Conservation (phyloP, 2,888 invertebrate species). For the Harpalus rufipes region DNA sequence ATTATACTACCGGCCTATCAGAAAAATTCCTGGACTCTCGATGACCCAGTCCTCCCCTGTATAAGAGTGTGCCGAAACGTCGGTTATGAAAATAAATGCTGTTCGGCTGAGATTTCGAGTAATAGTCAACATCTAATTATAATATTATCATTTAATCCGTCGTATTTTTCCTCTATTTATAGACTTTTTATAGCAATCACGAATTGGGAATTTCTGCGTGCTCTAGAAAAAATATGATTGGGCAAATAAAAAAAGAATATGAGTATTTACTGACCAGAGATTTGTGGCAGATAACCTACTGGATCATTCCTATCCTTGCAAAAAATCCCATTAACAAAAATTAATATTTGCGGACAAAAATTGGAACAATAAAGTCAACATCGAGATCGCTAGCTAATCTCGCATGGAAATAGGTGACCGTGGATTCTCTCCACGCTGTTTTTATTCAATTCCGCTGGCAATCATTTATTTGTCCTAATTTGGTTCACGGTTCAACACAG, state of each 20-base stretch:
- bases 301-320: neutral
- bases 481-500: conserved; percentile 43
- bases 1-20: no score
- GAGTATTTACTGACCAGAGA: conserved; percentile 18
- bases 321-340: conserved; percentile 50
- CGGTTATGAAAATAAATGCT: no score
- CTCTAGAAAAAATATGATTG: neutral
- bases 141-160: no score
- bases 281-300: neutral
- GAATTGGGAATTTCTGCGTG: neutral
- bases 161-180: no score
- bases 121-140: no score
- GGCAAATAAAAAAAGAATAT: conserved; percentile 15
- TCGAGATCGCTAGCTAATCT: conserved; percentile 10
- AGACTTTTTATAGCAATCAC: neutral
- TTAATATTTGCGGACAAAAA: conserved; percentile 52
- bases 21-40: no score
- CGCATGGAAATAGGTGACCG: conserved; percentile 27
- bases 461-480: conserved; percentile 68
- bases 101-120: no score
- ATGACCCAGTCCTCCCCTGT: no score
- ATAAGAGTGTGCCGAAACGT: no score
- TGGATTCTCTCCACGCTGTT: conserved; percentile 44
- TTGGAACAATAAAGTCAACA: conserved; percentile 53
- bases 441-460: conserved; percentile 67